A percentile compares a stretch with the other conserved stretches of the same genome.
These are phyloP conservation scores for Oryzias curvinotus DNA, from an alignment of 2,113 vertebrate genomes.

Conservation along the genomic window DNA sequence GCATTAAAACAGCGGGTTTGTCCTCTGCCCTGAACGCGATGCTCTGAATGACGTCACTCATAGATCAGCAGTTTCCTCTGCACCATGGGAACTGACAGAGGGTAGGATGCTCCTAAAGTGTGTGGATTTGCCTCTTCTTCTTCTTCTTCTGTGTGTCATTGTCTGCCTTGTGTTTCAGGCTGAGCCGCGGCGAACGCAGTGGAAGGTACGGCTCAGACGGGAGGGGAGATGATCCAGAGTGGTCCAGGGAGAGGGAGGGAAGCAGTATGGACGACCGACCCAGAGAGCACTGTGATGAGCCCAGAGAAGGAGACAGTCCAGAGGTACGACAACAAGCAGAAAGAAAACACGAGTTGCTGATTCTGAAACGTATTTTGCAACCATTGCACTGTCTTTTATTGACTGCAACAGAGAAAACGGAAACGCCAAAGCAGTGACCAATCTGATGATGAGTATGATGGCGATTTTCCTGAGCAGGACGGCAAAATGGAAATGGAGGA, in stretches of 20 bases:
- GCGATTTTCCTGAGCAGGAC: slow-evolving; percentile 89
- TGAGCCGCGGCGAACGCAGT: slow-evolving; percentile 87
- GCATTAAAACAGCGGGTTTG: no score
- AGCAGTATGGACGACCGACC: slow-evolving; percentile 84
- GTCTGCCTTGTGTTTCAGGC: slow-evolving; percentile 62
- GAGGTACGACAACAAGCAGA: slow-evolving; percentile 59
- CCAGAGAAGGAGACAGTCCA: slow-evolving; percentile 83
- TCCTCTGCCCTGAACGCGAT: no score
- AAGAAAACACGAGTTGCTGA: not conserved
- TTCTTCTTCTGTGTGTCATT: not conserved
- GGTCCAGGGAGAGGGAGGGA: slow-evolving; percentile 71
- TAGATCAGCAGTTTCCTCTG: no score
- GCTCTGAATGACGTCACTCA: no score
- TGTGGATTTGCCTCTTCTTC: not conserved
- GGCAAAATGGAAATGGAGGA: slow-evolving; percentile 90
- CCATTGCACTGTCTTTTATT: not conserved
- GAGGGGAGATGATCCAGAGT: slow-evolving; percentile 83
- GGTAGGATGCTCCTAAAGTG: slow-evolving; percentile 20
- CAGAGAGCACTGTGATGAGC: slow-evolving; percentile 82
- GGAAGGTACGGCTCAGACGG: slow-evolving; percentile 89
- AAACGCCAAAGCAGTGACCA: slow-evolving; percentile 87
- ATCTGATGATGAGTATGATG: slow-evolving; percentile 91
- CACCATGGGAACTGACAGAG: slow-evolving; percentile 57
- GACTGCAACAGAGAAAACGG: slow-evolving; percentile 70
- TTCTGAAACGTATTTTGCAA: not conserved